Evolutionary conservation across 2,888 invertebrate genomes (phyloP), one percentile per base, ranked within the genome.

Genomic region (Stratiomys singularior): DNA sequence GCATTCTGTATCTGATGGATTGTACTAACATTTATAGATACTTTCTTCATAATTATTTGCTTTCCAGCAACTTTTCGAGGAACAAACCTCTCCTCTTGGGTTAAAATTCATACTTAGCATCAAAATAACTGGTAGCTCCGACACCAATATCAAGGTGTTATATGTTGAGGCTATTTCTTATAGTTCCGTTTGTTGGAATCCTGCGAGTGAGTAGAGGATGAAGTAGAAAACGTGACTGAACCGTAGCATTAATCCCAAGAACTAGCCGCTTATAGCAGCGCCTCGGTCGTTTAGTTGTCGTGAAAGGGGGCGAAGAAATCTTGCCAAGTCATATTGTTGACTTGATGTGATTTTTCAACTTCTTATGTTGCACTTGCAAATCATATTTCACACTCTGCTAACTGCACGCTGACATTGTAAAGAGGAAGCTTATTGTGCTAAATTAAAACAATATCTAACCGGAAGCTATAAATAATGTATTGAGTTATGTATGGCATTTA

Each of bases 331-430:
- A 72, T 25, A 13, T 25, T 44, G 67, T 60, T 77, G 77, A 79
- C 79, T 79, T 77, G 76, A 63, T 74, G 74, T 79, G 77, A 79
- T 79, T 79, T 77, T 77, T 79, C 79, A 79, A 58, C 18, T 60
- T 74, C 37, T 60, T 30, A 11, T 1, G 25, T 56, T 56, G 58
- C 58, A 72, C 11, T 56, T 74, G 60, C 60, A 74, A 21, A 58
- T 37, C 74, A 74, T 74, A 74, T 74, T 58, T 74, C 60, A 72
- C 72, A 58, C 58, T n/a, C 21, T 27, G 64, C 64, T 30, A 5
- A 60, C 7, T 25, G 27, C 37, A 37, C 37, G 3, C 37, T 37
- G 4, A 15, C 21, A 52, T 52, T 52, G 52, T 4, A 21, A 15
- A 15, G 52, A 21, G 52, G 52, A 52, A 4, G 21, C 15, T 52